These are phyloP conservation scores for Nymphalis io DNA, from an alignment of 1,140 invertebrate species.

Conservation along the genomic window DNA sequence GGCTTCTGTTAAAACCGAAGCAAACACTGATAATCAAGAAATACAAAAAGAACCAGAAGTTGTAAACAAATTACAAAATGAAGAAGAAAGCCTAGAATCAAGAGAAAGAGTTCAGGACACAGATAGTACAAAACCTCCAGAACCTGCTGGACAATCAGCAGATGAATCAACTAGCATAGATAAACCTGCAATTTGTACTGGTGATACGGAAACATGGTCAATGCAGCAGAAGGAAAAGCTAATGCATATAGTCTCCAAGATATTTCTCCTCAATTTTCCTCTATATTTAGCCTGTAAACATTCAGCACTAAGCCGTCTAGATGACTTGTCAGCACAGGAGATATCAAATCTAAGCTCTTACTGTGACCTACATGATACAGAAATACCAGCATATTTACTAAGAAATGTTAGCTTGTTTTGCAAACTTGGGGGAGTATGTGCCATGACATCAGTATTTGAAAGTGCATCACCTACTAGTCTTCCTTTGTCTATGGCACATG, in stretches of 20 bases:
- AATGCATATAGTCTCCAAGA: constrained; percentile 89
- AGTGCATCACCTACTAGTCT: constrained; percentile 86
- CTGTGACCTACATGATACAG: constrained; percentile 95
- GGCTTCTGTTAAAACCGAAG: constrained; percentile 53
- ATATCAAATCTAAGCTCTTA: constrained; percentile 89
- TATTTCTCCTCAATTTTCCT: constrained; percentile 92
- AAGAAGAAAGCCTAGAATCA: constrained; percentile 36
- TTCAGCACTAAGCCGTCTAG: constrained; percentile 86
- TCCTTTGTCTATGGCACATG: constrained; percentile 93
- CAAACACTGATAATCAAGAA: constrained; percentile 49
- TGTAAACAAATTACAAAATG: constrained; percentile 40
- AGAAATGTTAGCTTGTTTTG: constrained; percentile 95
- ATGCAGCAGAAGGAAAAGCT: constrained; percentile 89
- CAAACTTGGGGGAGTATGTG: constrained; percentile 92
- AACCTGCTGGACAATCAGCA: constrained; percentile 38
- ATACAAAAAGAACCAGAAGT: constrained; percentile 42
- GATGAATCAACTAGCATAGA: constrained; percentile 44
- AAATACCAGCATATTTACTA: constrained; percentile 93
- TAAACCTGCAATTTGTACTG: constrained; percentile 45
- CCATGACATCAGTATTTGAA: constrained; percentile 92
- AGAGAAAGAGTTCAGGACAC: constrained; percentile 32
- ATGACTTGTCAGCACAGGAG: constrained; percentile 89
- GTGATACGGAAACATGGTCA: constrained; percentile 82
- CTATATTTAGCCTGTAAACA: constrained; percentile 96
- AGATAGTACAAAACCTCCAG: constrained; percentile 40